Evolutionary conservation across 2,797 vertebrate genomes (phyloP).

Genomic region (Tapirus indicus): DNA sequence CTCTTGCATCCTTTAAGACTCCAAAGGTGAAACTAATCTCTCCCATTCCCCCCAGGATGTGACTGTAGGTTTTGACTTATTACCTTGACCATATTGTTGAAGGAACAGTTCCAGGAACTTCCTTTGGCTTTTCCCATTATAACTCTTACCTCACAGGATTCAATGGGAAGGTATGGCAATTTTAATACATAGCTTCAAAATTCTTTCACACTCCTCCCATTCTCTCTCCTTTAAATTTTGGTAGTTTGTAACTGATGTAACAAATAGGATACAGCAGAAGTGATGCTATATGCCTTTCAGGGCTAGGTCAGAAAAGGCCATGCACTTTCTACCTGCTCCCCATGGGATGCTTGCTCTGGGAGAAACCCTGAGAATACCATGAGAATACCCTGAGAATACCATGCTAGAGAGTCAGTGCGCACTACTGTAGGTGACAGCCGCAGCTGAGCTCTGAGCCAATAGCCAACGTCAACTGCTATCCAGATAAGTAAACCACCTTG

Average conservation of each 20-base stretch:
- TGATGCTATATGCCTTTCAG: neutral
- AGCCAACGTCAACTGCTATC: neutral
- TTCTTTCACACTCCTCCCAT: neutral
- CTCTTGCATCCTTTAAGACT: neutral
- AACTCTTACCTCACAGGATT: neutral
- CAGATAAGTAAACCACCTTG: neutral
- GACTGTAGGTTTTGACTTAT: neutral
- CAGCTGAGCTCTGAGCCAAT: neutral
- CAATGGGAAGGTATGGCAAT: neutral
- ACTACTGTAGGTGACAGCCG: neutral
- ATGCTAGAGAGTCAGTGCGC: neutral
- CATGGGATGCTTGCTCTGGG: neutral
- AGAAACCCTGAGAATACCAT: neutral
- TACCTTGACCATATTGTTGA: neutral
- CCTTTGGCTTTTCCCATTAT: neutral
- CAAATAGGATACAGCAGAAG: neutral
- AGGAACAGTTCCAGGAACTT: neutral
- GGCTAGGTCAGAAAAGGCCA: neutral
- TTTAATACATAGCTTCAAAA: neutral
- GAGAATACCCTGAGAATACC: too few relatives aligned
- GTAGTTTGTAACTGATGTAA: neutral
- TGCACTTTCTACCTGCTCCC: neutral
- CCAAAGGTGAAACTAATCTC: neutral
- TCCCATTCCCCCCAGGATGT: rapidly evolving
- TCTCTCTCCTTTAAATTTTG: neutral